phyloP scores from a whole-genome alignment of 2,113 vertebrate species.

The Lasiurus cinereus region DNA sequence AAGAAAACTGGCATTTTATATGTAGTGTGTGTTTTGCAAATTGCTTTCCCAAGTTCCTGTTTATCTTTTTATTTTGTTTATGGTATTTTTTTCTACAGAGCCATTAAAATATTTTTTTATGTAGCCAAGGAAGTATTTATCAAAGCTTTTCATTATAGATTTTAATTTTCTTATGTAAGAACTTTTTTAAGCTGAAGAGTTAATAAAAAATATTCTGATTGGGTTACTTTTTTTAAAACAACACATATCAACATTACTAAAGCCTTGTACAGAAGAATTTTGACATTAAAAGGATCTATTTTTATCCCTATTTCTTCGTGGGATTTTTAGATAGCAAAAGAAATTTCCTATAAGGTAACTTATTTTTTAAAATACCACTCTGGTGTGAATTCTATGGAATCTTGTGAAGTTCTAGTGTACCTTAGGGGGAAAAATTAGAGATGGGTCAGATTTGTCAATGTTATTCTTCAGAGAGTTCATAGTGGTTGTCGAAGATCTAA shows the following conservation, averaged over 20 bases:
- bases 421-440: not conserved
- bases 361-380: not conserved
- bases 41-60: not conserved
- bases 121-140: not conserved
- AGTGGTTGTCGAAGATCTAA: not conserved
- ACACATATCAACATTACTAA: not conserved
- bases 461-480: not conserved
- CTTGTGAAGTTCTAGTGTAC: not conserved
- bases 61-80: conserved; percentile 5
- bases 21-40: not conserved
- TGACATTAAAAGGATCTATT: not conserved
- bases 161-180: not conserved
- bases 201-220: not conserved
- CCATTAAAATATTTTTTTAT: not conserved
- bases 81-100: not conserved
- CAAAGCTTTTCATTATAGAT: not conserved
- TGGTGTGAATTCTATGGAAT: not conserved
- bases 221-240: not conserved
- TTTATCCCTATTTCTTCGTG: not conserved
- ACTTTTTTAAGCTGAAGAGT: conserved; percentile 9
- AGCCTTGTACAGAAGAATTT: not conserved
- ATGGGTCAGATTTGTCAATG: not conserved
- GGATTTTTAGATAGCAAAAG: not conserved
- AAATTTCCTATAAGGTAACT: not conserved
- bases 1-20: not conserved